Percentiles rank a stretch among this genome's conserved stretches.
Conservation (phyloP, 2,113 vertebrate species). For the Oreochromis spilurus region DNA sequence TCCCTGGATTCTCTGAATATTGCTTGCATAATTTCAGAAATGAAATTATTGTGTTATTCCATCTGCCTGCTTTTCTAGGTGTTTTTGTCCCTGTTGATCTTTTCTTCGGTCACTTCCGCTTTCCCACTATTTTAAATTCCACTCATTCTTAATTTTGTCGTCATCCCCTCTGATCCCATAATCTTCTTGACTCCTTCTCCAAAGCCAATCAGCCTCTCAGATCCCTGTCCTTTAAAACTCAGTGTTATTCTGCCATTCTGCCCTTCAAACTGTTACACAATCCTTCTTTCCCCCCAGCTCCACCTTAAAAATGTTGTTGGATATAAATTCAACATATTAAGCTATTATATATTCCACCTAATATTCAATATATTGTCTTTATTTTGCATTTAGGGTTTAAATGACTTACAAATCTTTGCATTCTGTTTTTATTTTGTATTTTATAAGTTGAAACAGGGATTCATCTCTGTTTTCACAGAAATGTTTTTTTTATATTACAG, state of each 20-base stretch:
- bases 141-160: background rate
- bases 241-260: background rate
- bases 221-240: background rate
- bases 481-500: background rate
- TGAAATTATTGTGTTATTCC: background rate
- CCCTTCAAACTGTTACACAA: background rate
- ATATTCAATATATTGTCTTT: background rate
- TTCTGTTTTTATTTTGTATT: background rate
- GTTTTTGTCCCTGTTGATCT: background rate
- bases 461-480: background rate
- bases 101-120: background rate
- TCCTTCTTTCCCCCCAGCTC: accelerated
- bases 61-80: background rate
- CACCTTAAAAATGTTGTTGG: background rate
- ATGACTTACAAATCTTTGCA: background rate
- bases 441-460: background rate
- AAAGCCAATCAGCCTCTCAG: background rate
- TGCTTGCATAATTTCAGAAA: background rate
- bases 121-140: background rate
- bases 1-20: background rate
- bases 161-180: background rate
- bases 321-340: background rate
- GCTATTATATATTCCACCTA: background rate
- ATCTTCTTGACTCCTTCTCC: background rate
- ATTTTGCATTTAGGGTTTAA: background rate